Percentiles rank a stretch among this genome's conserved stretches.
Conservation (phyloP, 1,140 invertebrate species). For the Micrasema longulum region DNA sequence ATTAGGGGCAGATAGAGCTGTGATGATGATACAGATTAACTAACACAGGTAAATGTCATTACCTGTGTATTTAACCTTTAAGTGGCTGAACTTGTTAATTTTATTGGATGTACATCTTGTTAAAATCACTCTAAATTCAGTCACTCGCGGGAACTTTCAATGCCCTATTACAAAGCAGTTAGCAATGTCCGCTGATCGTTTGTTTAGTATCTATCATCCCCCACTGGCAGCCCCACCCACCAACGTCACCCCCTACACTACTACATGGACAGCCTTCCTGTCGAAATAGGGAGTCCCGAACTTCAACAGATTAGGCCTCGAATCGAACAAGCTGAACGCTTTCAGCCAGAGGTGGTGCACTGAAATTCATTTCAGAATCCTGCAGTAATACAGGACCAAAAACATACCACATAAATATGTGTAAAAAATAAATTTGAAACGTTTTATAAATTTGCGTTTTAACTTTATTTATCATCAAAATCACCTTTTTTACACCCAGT, state of each 20-base stretch:
- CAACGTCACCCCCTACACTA: not conserved
- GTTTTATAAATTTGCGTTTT: too few relatives aligned
- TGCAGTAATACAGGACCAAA: too few relatives aligned
- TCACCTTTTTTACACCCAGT: too few relatives aligned
- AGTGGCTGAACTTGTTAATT: too few relatives aligned
- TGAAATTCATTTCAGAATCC: not conserved
- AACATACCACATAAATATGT: too few relatives aligned
- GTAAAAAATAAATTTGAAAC: too few relatives aligned
- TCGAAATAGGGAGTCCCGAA: not conserved
- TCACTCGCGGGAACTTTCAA: not conserved
- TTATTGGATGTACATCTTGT: too few relatives aligned
- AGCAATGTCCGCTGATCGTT: slow-evolving; percentile 30
- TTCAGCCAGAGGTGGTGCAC: slow-evolving; percentile 19
- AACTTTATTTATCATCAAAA: too few relatives aligned
- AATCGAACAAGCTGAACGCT: slow-evolving; percentile 31
- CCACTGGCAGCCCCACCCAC: not conserved
- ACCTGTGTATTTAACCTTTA: too few relatives aligned
- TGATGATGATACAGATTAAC: too few relatives aligned
- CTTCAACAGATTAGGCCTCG: slow-evolving; percentile 33
- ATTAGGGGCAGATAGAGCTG: too few relatives aligned
- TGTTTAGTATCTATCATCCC: slow-evolving; percentile 16
- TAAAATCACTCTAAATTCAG: not conserved
- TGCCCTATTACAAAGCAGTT: slow-evolving; percentile 36
- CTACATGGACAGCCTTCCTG: not conserved
- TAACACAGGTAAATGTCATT: too few relatives aligned